phyloP scores from a whole-genome alignment of 2,797 vertebrate species.

The Ispidina picta region DNA sequence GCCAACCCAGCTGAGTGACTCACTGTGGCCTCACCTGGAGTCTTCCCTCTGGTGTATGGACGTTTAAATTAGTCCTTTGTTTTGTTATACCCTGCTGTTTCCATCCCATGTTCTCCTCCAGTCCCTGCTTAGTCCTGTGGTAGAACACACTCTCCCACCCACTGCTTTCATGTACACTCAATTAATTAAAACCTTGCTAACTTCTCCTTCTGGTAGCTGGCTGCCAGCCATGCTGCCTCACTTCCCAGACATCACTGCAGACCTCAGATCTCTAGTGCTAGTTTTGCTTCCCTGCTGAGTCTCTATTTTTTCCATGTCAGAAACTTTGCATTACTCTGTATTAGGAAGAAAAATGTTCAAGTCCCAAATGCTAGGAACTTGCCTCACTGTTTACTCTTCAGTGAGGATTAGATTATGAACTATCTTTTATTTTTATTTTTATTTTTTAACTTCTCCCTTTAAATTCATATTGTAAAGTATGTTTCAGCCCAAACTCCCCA shows the following conservation, averaged over 20 bases:
- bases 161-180: not conserved
- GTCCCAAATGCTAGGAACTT: not conserved
- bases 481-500: not conserved
- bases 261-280: not conserved
- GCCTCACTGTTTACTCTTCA: not conserved
- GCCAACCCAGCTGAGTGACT: not conserved
- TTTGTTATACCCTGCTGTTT: not conserved
- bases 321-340: not conserved
- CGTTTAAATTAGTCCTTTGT: not conserved
- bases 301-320: not conserved
- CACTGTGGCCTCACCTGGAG: not conserved
- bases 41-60: not conserved
- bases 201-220: not conserved
- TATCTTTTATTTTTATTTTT: not conserved
- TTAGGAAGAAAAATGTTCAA: not conserved
- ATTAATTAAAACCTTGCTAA: constrained; percentile 19
- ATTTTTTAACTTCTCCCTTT: not conserved
- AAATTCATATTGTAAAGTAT: not conserved
- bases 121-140: not conserved
- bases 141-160: not conserved
- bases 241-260: not conserved
- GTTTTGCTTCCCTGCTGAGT: not conserved
- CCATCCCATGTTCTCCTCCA: not conserved
- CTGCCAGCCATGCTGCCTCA: not conserved
- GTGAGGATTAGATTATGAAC: not conserved